A percentile compares a stretch with the other conserved stretches of the same genome.
Evolutionary conservation across 2,113 vertebrate genomes (phyloP).

Genomic region (Turdus rufiventris): DNA sequence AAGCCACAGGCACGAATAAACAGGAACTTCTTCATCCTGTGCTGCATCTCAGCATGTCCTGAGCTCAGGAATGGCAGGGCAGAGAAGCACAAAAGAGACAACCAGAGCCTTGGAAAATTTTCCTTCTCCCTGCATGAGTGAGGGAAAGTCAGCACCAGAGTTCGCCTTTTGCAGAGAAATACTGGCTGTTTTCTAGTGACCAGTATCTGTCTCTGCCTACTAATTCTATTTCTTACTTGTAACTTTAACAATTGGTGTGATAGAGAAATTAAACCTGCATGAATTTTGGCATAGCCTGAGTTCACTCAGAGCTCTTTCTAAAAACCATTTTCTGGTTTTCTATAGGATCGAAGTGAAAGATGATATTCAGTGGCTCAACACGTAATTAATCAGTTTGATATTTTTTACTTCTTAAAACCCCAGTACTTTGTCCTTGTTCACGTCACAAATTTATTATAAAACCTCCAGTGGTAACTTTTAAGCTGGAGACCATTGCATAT

Average conservation of each 20-base stretch:
- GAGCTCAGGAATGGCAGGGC: neutral
- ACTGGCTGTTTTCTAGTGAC: neutral
- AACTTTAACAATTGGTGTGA: neutral
- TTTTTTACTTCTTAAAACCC: slow-evolving; percentile 32
- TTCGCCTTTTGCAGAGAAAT: neutral
- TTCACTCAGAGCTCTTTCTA: neutral
- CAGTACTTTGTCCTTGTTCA: slow-evolving; percentile 7
- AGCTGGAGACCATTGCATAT: neutral
- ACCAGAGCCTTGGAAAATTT: neutral
- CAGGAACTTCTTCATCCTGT: neutral
- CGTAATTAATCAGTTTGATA: slow-evolving; percentile 18
- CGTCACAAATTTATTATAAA: slow-evolving; percentile 18
- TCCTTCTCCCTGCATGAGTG: neutral
- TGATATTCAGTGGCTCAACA: neutral
- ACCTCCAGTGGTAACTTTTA: neutral
- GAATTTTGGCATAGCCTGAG: neutral
- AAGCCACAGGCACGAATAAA: neutral
- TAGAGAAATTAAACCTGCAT: neutral
- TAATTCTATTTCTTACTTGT: neutral
- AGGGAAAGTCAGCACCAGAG: neutral
- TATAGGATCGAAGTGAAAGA: neutral
- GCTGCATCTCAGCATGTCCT: neutral
- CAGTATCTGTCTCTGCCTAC: neutral
- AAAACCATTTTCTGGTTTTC: neutral
- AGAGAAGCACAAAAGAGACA: neutral